Evolutionary conservation across 1,140 invertebrate species (phyloP).

Genomic region (Scaptomyza pallida): DNA sequence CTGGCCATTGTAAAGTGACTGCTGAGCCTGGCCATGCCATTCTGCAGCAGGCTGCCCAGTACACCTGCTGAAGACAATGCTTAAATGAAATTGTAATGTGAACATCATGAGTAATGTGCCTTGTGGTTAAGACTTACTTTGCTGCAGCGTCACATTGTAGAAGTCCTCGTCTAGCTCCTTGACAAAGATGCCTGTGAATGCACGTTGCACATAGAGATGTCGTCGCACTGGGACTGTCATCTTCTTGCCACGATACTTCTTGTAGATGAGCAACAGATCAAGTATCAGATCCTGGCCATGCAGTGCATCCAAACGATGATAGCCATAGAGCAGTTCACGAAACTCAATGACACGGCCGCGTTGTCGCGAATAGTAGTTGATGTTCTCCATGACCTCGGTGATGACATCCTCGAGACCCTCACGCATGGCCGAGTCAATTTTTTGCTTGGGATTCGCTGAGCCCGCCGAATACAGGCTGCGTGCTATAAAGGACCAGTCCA

Average conservation of each 20-base stretch:
- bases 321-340: constrained; percentile 97
- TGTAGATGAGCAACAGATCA: constrained; percentile 96
- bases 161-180: constrained; percentile 81
- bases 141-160: constrained; percentile 77
- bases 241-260: constrained; percentile 96
- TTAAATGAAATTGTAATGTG: background rate
- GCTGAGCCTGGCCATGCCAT: constrained; percentile 66
- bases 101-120: background rate
- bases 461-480: constrained; percentile 92
- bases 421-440: constrained; percentile 91
- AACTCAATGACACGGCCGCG: constrained; percentile 97
- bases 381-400: constrained; percentile 96
- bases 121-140: constrained; percentile 53
- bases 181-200: constrained; percentile 89
- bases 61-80: constrained; percentile 44
- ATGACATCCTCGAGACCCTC: constrained; percentile 94
- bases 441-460: constrained; percentile 93
- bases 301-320: constrained; percentile 92
- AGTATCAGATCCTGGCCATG: constrained; percentile 96
- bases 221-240: constrained; percentile 96
- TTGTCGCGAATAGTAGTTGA: constrained; percentile 96
- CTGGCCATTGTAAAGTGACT: constrained; percentile 75
- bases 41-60: constrained; percentile 64
- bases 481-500: constrained; percentile 94
- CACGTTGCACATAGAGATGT: constrained; percentile 97